Conservation (phyloP, 2,797 vertebrate species). For the Melanotaenia nigrans region DNA sequence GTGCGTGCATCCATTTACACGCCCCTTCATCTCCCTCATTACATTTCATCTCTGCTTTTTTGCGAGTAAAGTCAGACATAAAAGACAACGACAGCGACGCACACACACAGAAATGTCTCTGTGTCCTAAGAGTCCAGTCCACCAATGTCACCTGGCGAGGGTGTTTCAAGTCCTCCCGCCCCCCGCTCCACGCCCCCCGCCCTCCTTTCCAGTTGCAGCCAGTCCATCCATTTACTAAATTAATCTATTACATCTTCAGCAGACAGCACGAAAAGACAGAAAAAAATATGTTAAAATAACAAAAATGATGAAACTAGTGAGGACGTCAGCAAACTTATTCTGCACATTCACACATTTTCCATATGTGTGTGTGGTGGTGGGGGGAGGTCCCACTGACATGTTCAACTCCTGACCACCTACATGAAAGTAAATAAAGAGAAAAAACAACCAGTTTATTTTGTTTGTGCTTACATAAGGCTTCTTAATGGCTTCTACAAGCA, state of each 20-base stretch:
- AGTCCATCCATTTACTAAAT: slow-evolving; percentile 83
- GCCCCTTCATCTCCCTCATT: slow-evolving; percentile 15
- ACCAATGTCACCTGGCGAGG: slow-evolving; percentile 73
- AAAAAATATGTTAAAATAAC: background rate
- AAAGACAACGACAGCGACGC: slow-evolving; percentile 17
- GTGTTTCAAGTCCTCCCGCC: slow-evolving; percentile 44
- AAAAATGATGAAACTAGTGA: background rate
- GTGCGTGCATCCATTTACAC: background rate
- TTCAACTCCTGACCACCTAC: slow-evolving; percentile 45
- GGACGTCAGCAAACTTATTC: slow-evolving; percentile 35
- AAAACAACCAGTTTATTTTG: slow-evolving; percentile 38
- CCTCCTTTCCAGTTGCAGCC: slow-evolving; percentile 52
- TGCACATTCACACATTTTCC: background rate
- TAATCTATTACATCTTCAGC: slow-evolving; percentile 67
- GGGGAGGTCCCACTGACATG: slow-evolving; percentile 15
- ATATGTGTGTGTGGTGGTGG: slow-evolving; percentile 12
- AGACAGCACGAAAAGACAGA: slow-evolving; percentile 20
- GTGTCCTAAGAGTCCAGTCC: slow-evolving; percentile 51
- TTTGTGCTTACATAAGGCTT: slow-evolving; percentile 52
- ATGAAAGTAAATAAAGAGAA: slow-evolving; percentile 19
- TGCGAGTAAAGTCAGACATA: slow-evolving; percentile 14
- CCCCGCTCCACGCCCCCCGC: slow-evolving; percentile 6
- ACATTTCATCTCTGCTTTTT: slow-evolving; percentile 24
- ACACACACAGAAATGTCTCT: slow-evolving; percentile 21
- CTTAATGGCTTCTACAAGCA: slow-evolving; percentile 47